A percentile compares a stretch with the other conserved stretches of the same genome.
phyloP scores from a whole-genome alignment of 2,113 vertebrate species.

The Erpornis zantholeuca region DNA sequence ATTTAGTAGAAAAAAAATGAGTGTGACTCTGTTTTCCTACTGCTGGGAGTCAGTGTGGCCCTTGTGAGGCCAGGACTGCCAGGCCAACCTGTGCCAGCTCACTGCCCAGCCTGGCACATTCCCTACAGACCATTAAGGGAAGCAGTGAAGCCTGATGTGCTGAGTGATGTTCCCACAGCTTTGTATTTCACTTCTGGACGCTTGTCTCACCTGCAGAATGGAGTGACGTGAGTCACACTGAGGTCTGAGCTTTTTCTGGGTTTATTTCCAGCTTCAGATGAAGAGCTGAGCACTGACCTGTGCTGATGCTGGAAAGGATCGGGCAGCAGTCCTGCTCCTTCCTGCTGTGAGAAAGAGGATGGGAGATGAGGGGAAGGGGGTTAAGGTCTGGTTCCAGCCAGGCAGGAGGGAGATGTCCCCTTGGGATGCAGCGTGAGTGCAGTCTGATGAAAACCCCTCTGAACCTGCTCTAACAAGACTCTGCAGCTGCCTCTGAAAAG shows the following conservation, averaged over 20 bases:
- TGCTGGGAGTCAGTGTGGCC: neutral
- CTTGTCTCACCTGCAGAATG: neutral
- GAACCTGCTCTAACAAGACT: neutral
- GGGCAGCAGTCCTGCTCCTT: neutral
- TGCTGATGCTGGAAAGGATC: neutral
- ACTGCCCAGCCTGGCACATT: neutral
- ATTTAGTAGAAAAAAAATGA: neutral
- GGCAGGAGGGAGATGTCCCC: neutral
- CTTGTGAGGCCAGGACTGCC: neutral
- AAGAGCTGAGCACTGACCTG: neutral
- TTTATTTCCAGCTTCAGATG: neutral
- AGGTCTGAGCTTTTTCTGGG: neutral
- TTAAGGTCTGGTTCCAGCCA: neutral
- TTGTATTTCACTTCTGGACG: neutral
- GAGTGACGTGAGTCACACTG: fast-evolving
- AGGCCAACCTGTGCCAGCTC: neutral
- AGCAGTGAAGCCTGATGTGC: neutral
- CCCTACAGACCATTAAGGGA: neutral
- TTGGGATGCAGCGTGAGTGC: fast-evolving
- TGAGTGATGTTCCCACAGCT: neutral
- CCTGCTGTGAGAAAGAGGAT: neutral
- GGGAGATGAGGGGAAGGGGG: neutral
- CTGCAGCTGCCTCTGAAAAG: neutral
- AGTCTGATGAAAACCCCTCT: neutral
- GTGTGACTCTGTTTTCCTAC: neutral